Percentiles rank a stretch among this genome's conserved stretches.
phyloP scores from a whole-genome alignment of 2,797 vertebrate species.

The Pygocentrus nattereri region DNA sequence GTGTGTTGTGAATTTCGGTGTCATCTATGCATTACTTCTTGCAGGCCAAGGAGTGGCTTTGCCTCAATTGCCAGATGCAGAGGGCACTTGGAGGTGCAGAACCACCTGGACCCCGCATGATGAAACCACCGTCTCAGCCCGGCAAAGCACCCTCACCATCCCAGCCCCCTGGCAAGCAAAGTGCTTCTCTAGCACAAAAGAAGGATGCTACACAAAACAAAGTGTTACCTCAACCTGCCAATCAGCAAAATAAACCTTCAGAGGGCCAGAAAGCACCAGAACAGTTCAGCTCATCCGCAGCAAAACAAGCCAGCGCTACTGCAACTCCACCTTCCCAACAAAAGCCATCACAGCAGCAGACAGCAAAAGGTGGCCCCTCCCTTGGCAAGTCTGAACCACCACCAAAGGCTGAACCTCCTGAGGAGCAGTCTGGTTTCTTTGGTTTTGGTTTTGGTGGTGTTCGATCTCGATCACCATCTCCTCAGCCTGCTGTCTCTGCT shows the following conservation, averaged over 20 bases:
- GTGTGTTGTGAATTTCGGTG: background rate
- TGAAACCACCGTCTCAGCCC: constrained; percentile 66
- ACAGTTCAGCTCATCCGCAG: constrained; percentile 55
- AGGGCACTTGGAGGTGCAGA: constrained; percentile 85
- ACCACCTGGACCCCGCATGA: constrained; percentile 64
- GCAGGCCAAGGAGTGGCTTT: constrained; percentile 86
- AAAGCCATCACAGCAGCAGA: constrained; percentile 34
- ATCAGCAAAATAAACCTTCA: constrained; percentile 67
- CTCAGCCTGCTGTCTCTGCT: constrained; percentile 75
- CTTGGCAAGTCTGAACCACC: constrained; percentile 47
- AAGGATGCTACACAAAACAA: constrained; percentile 61
- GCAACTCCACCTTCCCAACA: constrained; percentile 31
- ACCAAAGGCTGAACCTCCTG: constrained; percentile 39
- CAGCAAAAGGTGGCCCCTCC: constrained; percentile 23
- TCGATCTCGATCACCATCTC: constrained; percentile 76
- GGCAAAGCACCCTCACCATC: constrained; percentile 62
- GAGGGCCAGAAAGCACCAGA: constrained; percentile 65
- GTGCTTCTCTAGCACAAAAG: constrained; percentile 51
- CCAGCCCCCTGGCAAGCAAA: constrained; percentile 34
- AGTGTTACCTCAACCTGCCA: constrained; percentile 60
- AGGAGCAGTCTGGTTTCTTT: constrained; percentile 60
- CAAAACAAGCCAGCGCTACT: constrained; percentile 57
- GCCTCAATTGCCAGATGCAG: constrained; percentile 97
- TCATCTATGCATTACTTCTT: constrained; percentile 20
- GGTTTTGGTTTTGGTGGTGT: constrained; percentile 58